phyloP scores from a whole-genome alignment of 2,888 invertebrate genomes.

The Plebejus melissa region DNA sequence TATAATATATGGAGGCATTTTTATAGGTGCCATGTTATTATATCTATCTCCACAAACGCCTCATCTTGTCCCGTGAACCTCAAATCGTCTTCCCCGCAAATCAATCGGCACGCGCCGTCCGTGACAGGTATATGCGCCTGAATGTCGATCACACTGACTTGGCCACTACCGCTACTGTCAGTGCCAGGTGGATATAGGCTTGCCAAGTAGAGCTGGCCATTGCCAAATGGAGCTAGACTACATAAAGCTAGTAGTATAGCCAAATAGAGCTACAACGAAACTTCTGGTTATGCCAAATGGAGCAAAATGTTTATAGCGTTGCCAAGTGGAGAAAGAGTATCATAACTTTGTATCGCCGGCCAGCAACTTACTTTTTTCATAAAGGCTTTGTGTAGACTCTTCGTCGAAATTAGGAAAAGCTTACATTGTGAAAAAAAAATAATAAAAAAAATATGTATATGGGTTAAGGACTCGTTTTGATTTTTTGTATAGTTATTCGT shows the following conservation, averaged over 20 bases:
- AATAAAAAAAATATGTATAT: no score
- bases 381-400: no score
- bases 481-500: no score
- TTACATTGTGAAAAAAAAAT: no score
- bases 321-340: no score
- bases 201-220: neutral
- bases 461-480: no score
- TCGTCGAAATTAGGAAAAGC: no score
- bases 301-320: no score
- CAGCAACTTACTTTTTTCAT: no score
- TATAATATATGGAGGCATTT: no score
- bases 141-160: constrained; percentile 47
- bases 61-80: neutral
- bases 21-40: neutral
- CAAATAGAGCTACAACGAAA: neutral
- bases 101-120: constrained; percentile 65
- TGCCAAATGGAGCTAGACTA: neutral
- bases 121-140: constrained; percentile 41
- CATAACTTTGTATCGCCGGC: no score
- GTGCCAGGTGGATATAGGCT: neutral
- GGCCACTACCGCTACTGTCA: constrained; percentile 1
- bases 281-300: no score
- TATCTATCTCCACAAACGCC: neutral
- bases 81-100: constrained; percentile 60
- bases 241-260: neutral